Evolutionary conservation across 1,140 invertebrate genomes (phyloP).

Genomic region (Drosophila nigrodunni): DNA sequence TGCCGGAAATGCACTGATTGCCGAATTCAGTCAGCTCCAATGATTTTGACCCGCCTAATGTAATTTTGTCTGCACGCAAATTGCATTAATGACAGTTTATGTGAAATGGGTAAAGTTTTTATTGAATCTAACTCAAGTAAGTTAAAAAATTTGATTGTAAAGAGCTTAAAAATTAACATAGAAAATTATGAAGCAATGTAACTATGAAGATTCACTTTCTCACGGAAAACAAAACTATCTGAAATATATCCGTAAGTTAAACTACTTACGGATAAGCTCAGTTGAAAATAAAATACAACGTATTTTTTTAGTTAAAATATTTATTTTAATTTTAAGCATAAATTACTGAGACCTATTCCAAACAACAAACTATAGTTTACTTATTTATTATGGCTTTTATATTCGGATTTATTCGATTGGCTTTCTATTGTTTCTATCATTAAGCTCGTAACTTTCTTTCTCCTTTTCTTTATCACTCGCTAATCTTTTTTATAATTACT

Average conservation of each 20-base stretch:
- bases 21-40: background rate
- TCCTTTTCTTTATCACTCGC: background rate
- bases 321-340: too few species aligned
- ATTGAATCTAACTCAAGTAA: background rate
- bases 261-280: too few species aligned
- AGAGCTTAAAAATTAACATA: background rate
- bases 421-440: background rate
- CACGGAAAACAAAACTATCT: too few species aligned
- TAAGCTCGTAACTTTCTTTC: background rate
- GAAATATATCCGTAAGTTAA: too few species aligned
- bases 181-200: too few species aligned
- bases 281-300: too few species aligned
- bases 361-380: too few species aligned
- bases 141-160: background rate
- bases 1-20: constrained; percentile 5
- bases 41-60: background rate
- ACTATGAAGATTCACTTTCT: too few species aligned
- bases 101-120: background rate
- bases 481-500: background rate
- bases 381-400: too few species aligned
- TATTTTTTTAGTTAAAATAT: too few species aligned
- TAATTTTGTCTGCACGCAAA: constrained; percentile 1
- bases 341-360: too few species aligned
- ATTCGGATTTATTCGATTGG: too few species aligned
- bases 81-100: background rate